These are phyloP conservation scores for Spilogale gracilis DNA, from an alignment of 2,113 vertebrate genomes.

Conservation along the genomic window DNA sequence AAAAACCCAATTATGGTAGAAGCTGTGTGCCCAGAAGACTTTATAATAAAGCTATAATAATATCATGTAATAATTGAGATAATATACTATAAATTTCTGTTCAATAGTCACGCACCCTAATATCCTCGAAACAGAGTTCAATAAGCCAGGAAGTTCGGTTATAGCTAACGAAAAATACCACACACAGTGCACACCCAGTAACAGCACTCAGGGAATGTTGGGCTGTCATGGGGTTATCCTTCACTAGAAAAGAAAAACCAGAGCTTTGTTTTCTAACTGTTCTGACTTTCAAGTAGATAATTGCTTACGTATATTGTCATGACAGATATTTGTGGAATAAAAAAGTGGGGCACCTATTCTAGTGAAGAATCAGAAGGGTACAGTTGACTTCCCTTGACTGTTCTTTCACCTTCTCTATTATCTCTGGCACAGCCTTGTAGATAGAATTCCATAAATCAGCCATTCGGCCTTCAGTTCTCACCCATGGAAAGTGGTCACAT, in stretches of 20 bases:
- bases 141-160: background rate
- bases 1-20: background rate
- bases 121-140: background rate
- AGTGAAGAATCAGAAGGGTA: background rate
- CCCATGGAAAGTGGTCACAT: background rate
- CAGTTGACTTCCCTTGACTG: background rate
- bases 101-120: background rate
- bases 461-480: background rate
- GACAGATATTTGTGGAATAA: background rate
- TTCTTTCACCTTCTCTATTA: background rate
- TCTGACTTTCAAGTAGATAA: background rate
- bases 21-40: background rate
- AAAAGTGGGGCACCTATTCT: background rate
- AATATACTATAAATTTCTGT: background rate
- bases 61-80: background rate
- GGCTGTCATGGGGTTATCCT: background rate
- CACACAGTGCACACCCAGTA: background rate
- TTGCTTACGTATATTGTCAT: background rate
- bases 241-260: constrained; percentile 20
- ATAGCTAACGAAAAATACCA: background rate
- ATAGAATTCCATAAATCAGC: background rate
- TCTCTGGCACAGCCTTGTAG: too few species aligned
- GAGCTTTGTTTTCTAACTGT: background rate
- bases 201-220: background rate
- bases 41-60: background rate